Conservation (phyloP, 2,113 vertebrate species). For the Chrysochloris asiatica region DNA sequence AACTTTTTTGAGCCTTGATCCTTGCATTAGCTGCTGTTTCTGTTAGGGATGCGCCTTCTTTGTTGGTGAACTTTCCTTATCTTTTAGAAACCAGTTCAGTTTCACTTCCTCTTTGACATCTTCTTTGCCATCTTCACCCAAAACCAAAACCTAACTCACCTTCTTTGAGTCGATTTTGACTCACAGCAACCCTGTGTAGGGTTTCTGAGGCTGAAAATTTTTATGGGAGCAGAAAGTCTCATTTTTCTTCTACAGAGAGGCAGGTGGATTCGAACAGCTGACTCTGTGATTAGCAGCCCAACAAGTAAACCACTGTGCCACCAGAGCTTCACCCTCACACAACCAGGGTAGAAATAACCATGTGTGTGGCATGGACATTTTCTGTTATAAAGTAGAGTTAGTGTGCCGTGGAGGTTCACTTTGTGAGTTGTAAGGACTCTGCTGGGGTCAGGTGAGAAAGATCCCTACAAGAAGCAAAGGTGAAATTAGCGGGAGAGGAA, state of each 20-base stretch:
- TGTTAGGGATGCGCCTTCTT: constrained; percentile 48
- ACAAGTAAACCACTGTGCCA: no score
- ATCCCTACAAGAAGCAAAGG: constrained; percentile 10
- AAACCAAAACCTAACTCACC: no score
- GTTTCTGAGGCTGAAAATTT: no score
- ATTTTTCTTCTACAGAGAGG: no score
- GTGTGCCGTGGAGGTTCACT: not conserved
- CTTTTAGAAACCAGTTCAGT: constrained; percentile 36
- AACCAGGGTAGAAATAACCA: constrained; percentile 3
- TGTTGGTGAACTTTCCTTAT: constrained; percentile 58
- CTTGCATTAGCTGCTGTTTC: constrained; percentile 49
- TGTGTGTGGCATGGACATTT: constrained; percentile 14
- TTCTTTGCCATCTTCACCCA: constrained; percentile 41
- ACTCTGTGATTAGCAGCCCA: no score
- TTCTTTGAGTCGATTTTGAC: no score
- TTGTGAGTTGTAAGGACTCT: not conserved
- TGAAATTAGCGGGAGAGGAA: not conserved
- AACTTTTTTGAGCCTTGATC: constrained; percentile 63
- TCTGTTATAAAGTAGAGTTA: constrained; percentile 31
- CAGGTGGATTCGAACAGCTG: no score
- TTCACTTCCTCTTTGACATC: constrained; percentile 46
- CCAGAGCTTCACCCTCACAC: no score
- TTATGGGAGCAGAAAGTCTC: no score
- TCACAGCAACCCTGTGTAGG: no score
- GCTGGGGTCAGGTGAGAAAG: not conserved